Conservation (phyloP, 2,797 vertebrate genomes). For the Semaprochilodus insignis region DNA sequence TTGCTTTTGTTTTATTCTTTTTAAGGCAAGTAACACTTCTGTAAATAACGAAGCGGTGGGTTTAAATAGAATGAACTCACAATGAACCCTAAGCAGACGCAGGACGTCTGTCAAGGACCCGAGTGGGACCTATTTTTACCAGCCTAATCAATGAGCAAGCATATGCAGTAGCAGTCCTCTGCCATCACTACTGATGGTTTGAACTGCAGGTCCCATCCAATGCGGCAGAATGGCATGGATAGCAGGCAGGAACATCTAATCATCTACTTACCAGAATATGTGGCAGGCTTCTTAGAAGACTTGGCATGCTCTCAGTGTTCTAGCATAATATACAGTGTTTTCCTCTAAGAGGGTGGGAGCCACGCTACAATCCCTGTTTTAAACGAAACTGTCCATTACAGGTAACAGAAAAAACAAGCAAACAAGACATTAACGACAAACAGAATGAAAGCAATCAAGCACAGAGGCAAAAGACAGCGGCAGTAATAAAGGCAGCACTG, state of each 20-base stretch:
- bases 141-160: constrained; percentile 28
- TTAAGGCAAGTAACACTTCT: background rate
- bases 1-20: background rate
- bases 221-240: constrained; percentile 5
- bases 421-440: background rate
- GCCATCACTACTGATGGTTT: constrained; percentile 16
- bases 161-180: constrained; percentile 9
- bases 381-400: background rate
- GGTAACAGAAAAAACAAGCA: background rate
- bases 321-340: background rate
- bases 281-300: constrained; percentile 14
- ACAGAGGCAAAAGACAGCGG: background rate
- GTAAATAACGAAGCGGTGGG: constrained; percentile 27
- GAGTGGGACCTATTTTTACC: constrained; percentile 22
- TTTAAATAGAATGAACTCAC: constrained; percentile 40
- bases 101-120: constrained; percentile 3
- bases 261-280: constrained; percentile 40
- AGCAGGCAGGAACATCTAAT: constrained; percentile 25
- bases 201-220: constrained; percentile 32
- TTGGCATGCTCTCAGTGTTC: background rate
- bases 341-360: constrained; percentile 2
- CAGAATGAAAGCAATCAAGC: background rate
- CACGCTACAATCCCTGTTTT: background rate
- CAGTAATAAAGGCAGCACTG: background rate
- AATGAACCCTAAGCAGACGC: constrained; percentile 1